phyloP scores from a whole-genome alignment of 2,113 vertebrate genomes.

The Perca schrenkii region DNA sequence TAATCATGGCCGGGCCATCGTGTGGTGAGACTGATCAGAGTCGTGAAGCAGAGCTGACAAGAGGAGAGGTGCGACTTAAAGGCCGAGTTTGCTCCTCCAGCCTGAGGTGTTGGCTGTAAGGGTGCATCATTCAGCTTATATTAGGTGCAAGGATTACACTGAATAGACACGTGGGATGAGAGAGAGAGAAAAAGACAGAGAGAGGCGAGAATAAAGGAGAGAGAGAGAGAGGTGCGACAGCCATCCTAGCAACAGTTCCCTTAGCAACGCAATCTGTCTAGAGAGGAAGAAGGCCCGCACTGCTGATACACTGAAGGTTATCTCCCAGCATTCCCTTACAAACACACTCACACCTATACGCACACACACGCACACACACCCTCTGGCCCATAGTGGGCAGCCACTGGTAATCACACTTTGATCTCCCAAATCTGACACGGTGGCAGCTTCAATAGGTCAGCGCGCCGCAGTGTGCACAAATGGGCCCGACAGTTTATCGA shows the following conservation, averaged over 20 bases:
- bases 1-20: neutral
- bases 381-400: conserved; percentile 13
- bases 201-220: conserved; percentile 27
- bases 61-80: conserved; percentile 8
- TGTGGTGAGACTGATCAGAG: neutral
- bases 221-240: conserved; percentile 62
- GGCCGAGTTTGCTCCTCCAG: conserved; percentile 30
- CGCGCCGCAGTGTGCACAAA: neutral
- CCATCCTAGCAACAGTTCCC: conserved; percentile 84
- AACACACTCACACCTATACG: conserved; percentile 17
- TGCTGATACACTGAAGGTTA: conserved; percentile 76
- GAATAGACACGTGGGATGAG: conserved; percentile 63
- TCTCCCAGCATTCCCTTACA: conserved; percentile 67
- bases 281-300: conserved; percentile 66
- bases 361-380: conserved; percentile 29
- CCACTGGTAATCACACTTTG: conserved; percentile 35
- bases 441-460: conserved; percentile 39
- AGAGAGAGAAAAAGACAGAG: conserved; percentile 40
- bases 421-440: conserved; percentile 44
- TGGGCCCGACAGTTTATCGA: conserved; percentile 6
- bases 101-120: conserved; percentile 19
- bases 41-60: neutral
- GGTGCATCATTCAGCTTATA: conserved; percentile 36
- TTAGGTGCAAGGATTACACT: conserved; percentile 38
- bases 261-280: conserved; percentile 82